phyloP scores from a whole-genome alignment of 2,113 vertebrate genomes.

The Lagopus muta region DNA sequence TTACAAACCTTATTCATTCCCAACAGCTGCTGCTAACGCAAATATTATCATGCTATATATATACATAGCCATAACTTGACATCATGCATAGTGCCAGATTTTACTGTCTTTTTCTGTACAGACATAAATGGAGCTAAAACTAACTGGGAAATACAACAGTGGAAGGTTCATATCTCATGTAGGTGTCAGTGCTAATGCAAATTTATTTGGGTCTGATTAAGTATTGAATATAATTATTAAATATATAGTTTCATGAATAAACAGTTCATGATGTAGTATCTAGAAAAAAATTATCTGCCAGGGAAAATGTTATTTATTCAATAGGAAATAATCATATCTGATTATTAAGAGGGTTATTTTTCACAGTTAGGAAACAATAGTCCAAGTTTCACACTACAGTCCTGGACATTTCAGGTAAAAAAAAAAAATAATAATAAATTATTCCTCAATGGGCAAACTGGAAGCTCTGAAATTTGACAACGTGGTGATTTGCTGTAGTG shows the following conservation, averaged over 20 bases:
- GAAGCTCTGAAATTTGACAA: not conserved
- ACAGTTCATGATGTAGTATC: not conserved
- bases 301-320: not conserved
- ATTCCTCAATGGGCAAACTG: not conserved
- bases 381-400: not conserved
- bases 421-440: not conserved
- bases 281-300: not conserved
- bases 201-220: slow-evolving; percentile 30
- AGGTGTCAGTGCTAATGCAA: not conserved
- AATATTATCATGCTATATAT: not conserved
- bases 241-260: not conserved
- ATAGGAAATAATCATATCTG: not conserved
- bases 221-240: not conserved
- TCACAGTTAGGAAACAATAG: not conserved
- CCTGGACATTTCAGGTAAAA: not conserved
- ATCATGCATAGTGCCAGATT: slow-evolving; percentile 10
- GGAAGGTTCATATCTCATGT: not conserved
- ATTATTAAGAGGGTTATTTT: not conserved
- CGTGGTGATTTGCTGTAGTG: not conserved
- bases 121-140: slow-evolving; percentile 8
- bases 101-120: slow-evolving; percentile 22
- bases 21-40: not conserved
- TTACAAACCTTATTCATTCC: not conserved
- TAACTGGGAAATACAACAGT: not conserved
- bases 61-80: not conserved